Base-by-base conservation (phyloP, 2,797 vertebrate species). In the Chaenodraco wilsoni region DNA sequence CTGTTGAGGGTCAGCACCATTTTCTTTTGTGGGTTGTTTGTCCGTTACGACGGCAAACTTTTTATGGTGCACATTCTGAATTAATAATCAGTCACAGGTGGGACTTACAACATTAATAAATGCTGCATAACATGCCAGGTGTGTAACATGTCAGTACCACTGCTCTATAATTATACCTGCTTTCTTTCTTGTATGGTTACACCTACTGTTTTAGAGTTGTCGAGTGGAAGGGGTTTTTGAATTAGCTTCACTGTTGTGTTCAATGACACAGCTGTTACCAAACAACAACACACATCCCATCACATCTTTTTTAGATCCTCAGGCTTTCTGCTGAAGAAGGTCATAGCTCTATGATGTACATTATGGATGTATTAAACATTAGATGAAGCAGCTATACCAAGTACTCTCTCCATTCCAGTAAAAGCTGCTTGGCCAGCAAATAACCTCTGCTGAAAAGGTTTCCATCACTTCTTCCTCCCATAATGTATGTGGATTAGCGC, bases 391-490 rank as follows among this genome's bases (percentile, higher is more conserved):
- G 55, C 60, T 1, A 23, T 55, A 43, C 49, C 9, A 7, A 49
- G 16, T 9, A 66, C 23, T 67, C 3, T 19, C 21, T 44, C 54
- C 9, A 23, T 52, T 74, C 33, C 52, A 58, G 15, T 72, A 27
- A 79, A 79, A 78, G 80, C 59, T 60, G 65, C 52, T 78, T 13
- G 43, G 21, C 65, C 51, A 67, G 23, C 65, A 58, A 15, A 60
- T 23, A 58, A 44, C 19, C 49, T 61, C 10, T 58, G 58, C 58
- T 72, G 16, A 71, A 76, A 70, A 67, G 45, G 4, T 74, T 56
- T 62, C 37, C 61, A 48, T 59, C 0, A 1, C 56, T 21, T 65
- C 37, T 40, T 62, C 27, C 21, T 8, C 55, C 33, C 8, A 16
- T 79, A 72, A 81, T 66, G 31, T 23, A 65, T 65, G 45, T 68